These are phyloP conservation scores for Cryptus armator DNA, from an alignment of 2,888 invertebrate species.

Conservation along the genomic window DNA sequence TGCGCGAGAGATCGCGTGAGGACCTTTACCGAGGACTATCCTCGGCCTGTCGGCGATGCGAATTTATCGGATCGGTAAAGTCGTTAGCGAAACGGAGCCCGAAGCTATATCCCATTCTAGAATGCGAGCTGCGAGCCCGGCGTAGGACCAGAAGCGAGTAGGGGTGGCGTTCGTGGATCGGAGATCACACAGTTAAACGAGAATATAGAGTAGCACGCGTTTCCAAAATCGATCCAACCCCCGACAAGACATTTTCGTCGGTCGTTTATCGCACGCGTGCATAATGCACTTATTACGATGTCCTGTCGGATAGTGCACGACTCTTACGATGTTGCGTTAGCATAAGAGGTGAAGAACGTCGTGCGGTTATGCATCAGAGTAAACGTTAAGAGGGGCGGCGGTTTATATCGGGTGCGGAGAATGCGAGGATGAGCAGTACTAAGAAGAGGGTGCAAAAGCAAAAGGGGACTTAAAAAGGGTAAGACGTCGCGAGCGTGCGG, in stretches of 20 bases:
- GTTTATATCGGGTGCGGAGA: slow-evolving; percentile 14
- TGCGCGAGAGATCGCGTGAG: slow-evolving; percentile 62
- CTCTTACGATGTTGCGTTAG: neutral
- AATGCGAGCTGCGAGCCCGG: slow-evolving; percentile 54
- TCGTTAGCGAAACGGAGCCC: slow-evolving; percentile 66
- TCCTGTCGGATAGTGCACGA: neutral
- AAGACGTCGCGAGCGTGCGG: slow-evolving; percentile 72
- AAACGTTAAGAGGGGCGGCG: neutral
- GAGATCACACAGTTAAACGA: slow-evolving; percentile 40
- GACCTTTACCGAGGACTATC: slow-evolving; percentile 59
- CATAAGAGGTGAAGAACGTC: slow-evolving; percentile 6
- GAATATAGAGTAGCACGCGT: slow-evolving; percentile 43
- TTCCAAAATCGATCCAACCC: slow-evolving; percentile 55
- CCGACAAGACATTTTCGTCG: neutral
- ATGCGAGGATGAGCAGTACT: slow-evolving; percentile 20
- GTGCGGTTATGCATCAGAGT: slow-evolving; percentile 3
- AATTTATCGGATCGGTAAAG: slow-evolving; percentile 70
- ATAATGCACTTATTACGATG: slow-evolving; percentile 22
- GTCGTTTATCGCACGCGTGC: slow-evolving; percentile 50
- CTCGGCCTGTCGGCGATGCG: slow-evolving; percentile 64
- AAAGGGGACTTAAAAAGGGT: slow-evolving; percentile 21
- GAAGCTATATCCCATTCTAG: slow-evolving; percentile 43
- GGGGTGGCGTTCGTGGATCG: slow-evolving; percentile 44
- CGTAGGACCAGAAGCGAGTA: slow-evolving; percentile 13
- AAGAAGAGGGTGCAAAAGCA: slow-evolving; percentile 26